Percentiles rank a stretch among this genome's conserved stretches.
Evolutionary conservation across 2,888 invertebrate genomes (phyloP).

Genomic region (Morpho achilles): DNA sequence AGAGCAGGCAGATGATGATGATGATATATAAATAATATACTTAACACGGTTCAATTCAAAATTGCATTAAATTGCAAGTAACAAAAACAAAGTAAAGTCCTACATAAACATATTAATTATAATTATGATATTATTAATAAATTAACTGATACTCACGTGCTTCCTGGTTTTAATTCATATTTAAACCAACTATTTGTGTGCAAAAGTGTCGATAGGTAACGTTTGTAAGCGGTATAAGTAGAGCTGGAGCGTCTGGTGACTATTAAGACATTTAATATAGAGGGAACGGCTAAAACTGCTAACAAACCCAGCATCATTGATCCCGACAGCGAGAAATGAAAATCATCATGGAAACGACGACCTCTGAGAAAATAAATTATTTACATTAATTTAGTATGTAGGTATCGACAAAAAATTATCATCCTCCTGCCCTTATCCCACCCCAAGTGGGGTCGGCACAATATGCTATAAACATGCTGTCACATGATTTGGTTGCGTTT

Average conservation of each 20-base stretch:
- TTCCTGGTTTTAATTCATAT: conserved; percentile 76
- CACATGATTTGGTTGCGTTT: too few species aligned
- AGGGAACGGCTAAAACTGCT: conserved; percentile 82
- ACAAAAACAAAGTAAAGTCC: too few species aligned
- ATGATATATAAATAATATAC: background rate
- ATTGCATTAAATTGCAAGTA: too few species aligned
- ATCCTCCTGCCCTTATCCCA: too few species aligned
- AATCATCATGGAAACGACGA: conserved; percentile 81
- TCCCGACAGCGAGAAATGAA: conserved; percentile 82
- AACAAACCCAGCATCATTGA: conserved; percentile 85
- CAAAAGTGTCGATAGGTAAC: conserved; percentile 85
- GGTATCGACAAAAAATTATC: too few species aligned
- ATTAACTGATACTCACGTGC: conserved; percentile 53
- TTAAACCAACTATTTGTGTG: conserved; percentile 87
- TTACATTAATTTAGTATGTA: too few species aligned
- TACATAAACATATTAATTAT: too few species aligned
- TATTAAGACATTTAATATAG: conserved; percentile 81
- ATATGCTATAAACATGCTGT: too few species aligned
- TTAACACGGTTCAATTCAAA: background rate
- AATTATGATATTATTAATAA: too few species aligned
- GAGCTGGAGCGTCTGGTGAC: conserved; percentile 83
- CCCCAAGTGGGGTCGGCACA: too few species aligned
- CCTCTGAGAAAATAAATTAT: conserved; percentile 66
- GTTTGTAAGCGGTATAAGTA: conserved; percentile 80
- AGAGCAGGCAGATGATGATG: too few species aligned